A percentile compares a stretch with the other conserved stretches of the same genome.
Conservation (phyloP, 2,797 vertebrate genomes). For the Tolypeutes matacus region DNA sequence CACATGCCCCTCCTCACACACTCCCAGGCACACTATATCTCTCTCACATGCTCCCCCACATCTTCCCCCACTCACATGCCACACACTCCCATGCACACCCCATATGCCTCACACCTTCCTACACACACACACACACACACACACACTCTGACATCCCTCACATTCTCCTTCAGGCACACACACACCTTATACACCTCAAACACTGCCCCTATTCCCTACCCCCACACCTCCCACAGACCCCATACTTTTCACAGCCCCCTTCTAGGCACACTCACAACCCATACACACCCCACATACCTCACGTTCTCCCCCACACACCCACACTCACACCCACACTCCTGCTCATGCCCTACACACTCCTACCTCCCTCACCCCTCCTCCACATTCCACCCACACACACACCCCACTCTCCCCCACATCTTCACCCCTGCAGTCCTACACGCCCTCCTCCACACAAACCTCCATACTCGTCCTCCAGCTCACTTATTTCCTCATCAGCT, state of each 20-base stretch:
- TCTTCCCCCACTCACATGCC: neutral
- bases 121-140: neutral
- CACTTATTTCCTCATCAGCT: neutral
- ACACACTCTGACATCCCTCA: too few species aligned
- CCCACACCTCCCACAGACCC: neutral
- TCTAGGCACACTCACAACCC: too few species aligned
- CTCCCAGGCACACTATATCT: rapidly evolving
- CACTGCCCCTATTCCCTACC: neutral
- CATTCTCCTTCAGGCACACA: neutral
- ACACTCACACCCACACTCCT: rapidly evolving
- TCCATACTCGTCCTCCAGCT: neutral
- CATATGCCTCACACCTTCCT: neutral
- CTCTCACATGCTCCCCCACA: too few species aligned
- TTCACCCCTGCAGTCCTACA: neutral
- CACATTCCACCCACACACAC: neutral
- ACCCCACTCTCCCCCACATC: neutral
- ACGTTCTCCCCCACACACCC: neutral
- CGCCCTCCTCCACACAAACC: too few species aligned
- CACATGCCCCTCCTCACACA: neutral
- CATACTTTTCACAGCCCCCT: neutral
- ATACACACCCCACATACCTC: neutral
- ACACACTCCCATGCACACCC: neutral
- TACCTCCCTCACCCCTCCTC: neutral
- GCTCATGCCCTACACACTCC: neutral
- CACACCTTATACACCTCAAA: neutral